Evolutionary conservation across 2,797 vertebrate species (phyloP).

Genomic region (Lepus oiostolus): DNA sequence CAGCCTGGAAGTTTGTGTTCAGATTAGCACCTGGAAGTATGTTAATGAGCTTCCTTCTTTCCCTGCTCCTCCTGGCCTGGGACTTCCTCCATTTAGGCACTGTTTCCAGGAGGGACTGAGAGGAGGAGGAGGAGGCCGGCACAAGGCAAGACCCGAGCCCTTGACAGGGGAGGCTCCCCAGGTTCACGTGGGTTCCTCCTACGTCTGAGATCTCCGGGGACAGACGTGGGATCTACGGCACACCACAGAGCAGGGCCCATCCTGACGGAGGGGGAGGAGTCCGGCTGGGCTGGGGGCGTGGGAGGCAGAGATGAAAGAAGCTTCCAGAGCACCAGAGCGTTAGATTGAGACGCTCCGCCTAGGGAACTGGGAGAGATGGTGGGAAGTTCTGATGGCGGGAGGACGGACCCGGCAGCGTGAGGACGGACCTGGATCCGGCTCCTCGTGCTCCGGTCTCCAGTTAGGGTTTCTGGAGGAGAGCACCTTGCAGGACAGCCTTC

Average conservation of each 20-base stretch:
- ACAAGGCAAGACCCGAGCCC: not conserved
- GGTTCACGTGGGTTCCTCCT: too few relatives aligned
- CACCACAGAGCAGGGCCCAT: not conserved
- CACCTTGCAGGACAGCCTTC: not conserved
- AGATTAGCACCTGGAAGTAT: not conserved
- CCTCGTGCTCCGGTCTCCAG: not conserved
- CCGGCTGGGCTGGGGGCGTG: not conserved
- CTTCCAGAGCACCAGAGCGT: not conserved
- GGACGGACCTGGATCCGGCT: too few relatives aligned
- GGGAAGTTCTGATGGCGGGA: not conserved
- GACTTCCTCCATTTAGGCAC: not conserved
- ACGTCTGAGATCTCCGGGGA: not conserved
- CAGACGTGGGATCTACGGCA: not conserved
- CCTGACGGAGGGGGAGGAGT: not conserved
- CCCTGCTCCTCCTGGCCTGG: not conserved
- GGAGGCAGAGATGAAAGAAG: not conserved
- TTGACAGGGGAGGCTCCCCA: too few relatives aligned
- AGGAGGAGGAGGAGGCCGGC: not conserved
- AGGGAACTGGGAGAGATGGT: not conserved
- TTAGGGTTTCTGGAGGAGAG: not conserved
- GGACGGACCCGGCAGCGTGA: not conserved
- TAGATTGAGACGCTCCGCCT: not conserved
- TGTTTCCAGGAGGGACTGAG: not conserved
- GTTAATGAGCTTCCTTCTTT: not conserved
- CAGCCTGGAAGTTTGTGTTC: not conserved